Base-by-base conservation (phyloP, 2,888 invertebrate genomes). In the Drosophila austrosaltans region DNA sequence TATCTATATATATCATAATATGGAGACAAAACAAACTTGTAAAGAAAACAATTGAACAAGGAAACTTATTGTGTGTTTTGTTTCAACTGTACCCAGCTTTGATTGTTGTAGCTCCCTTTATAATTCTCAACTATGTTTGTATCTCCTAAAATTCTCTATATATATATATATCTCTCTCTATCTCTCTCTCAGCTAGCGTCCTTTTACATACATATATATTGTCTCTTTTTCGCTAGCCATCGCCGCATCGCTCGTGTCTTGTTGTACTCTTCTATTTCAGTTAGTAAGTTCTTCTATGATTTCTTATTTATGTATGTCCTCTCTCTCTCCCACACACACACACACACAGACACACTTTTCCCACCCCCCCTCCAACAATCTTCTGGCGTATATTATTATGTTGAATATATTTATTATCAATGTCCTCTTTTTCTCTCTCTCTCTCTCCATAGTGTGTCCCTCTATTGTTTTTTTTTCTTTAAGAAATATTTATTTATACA, bases 281-380 rank as follows among this genome's bases (percentile, higher is more conserved):
- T 79, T 75, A 66, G 75, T 75, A 79, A 77, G 79, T 78, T 67
- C 48, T 60, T 56, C 59, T 69, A 73, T 74, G 42, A 42, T 59
- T 59, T 59, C n/a, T 7, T 28, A 8, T 22, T 16, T 16, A 16
- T 16, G 16, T 57, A 36, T 39, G n/a, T 10, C 36, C 36, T 39
- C 12, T 32, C 36, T 8, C 16, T 16, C 16, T 16, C 16, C 16
- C 16, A 16, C 16, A 16, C 16, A 16, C 16, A 16, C 16, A 16
- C 16, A 16, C 16, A 16, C 20, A 39, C 39, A 39, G 5, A 6
- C 22, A 36, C 39, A 28, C 42, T 12, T 2, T 8, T 5, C 8
- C 7, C 36, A 2, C 42, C 58, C 28, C 1, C 32, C 30, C 22
- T 1, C 48, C 20, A 28, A 28, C 2, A 28, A 2, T 28, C 22